These are phyloP conservation scores for Peromyscus californicus DNA, from an alignment of 2,113 vertebrate species.

Conservation along the genomic window DNA sequence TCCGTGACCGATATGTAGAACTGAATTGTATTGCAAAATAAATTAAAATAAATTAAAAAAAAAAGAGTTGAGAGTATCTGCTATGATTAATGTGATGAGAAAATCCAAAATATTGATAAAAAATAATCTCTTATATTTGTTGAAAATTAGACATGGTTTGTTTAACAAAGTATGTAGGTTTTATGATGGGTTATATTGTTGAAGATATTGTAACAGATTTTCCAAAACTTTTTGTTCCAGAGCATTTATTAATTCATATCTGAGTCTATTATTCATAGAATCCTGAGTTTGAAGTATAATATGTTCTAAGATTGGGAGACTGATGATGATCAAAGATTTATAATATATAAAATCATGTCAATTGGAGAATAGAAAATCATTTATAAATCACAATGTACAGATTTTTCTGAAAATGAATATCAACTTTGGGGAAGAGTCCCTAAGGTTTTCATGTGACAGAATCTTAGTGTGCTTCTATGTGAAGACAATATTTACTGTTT, in stretches of 20 bases:
- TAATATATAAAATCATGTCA: neutral
- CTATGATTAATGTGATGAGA: neutral
- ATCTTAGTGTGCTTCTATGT: neutral
- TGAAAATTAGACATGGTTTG: neutral
- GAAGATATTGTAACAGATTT: neutral
- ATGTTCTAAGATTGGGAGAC: neutral
- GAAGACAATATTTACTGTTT: neutral
- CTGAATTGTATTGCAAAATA: too few relatives aligned
- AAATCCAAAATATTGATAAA: constrained; percentile 27
- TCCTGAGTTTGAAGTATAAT: constrained; percentile 27
- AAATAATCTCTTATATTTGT: neutral
- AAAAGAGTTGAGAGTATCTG: neutral
- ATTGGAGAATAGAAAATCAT: neutral
- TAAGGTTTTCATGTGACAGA: neutral
- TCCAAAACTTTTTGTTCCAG: constrained; percentile 5
- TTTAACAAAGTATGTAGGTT: neutral
- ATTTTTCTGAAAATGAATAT: neutral
- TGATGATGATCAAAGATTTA: neutral
- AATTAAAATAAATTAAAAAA: too few relatives aligned
- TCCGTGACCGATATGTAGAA: too few relatives aligned
- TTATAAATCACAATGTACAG: neutral
- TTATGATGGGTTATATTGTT: constrained; percentile 2
- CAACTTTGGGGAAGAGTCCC: neutral
- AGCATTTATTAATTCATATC: neutral
- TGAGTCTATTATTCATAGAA: neutral